Evolutionary conservation across 2,797 vertebrate genomes (phyloP).

Genomic region (Pipistrellus pipistrellus): DNA sequence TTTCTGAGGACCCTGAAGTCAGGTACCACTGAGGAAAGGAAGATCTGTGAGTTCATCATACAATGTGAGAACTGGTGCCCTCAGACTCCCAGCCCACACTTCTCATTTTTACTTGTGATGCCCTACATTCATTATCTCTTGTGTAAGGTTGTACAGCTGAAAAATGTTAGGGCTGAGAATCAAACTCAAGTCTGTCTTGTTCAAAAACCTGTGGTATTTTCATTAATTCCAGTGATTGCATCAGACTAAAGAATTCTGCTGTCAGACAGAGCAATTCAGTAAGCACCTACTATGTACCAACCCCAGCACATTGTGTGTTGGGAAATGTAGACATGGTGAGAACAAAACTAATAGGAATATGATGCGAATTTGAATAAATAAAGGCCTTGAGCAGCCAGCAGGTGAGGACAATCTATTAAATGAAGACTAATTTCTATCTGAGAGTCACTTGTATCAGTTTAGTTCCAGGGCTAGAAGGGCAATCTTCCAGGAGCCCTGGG

Average conservation of each 20-base stretch:
- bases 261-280: not conserved
- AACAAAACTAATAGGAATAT: not conserved
- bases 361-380: not conserved
- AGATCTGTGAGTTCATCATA: not conserved
- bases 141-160: not conserved
- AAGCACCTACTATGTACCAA: not conserved
- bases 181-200: not conserved
- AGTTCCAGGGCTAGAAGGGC: not conserved
- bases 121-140: not conserved
- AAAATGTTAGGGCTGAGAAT: not conserved
- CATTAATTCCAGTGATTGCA: not conserved
- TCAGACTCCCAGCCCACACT: not conserved
- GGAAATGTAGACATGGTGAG: not conserved
- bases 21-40: not conserved
- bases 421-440: not conserved
- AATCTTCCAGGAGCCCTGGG: not conserved
- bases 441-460: not conserved
- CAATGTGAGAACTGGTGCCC: not conserved
- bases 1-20: not conserved
- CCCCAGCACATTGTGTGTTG: not conserved
- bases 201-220: not conserved
- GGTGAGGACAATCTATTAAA: not conserved
- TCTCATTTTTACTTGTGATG: not conserved
- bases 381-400: not conserved
- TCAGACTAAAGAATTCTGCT: slow-evolving; percentile 49